These are phyloP conservation scores for Drosophila tripunctata DNA, from an alignment of 2,888 invertebrate species.

Conservation along the genomic window DNA sequence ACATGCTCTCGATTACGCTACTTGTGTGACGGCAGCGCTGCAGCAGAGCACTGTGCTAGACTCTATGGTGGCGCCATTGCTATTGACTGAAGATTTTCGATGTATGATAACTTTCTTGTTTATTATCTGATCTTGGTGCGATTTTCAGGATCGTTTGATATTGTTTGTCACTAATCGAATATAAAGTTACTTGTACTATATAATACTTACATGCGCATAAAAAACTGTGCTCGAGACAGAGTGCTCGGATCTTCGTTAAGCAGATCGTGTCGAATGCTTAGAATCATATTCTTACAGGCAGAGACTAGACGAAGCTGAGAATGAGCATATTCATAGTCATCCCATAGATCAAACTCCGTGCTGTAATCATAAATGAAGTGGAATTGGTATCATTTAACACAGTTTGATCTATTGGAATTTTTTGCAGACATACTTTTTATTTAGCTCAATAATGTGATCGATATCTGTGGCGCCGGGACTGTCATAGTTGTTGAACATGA, in stretches of 20 bases:
- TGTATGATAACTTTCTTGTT: too few species aligned
- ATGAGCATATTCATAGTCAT: conserved; percentile 5
- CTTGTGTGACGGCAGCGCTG: too few species aligned
- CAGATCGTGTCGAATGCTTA: conserved; percentile 61
- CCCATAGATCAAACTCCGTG: conserved; percentile 61
- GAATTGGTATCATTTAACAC: neutral
- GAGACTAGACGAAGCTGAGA: neutral
- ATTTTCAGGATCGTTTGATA: too few species aligned
- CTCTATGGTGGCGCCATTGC: too few species aligned
- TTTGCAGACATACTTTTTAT: conserved; percentile 61
- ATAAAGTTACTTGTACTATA: too few species aligned
- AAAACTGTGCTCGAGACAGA: conserved; percentile 37
- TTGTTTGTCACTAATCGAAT: too few species aligned
- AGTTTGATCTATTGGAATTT: too few species aligned
- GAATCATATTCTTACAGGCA: conserved; percentile 47
- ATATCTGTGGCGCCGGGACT: conserved; percentile 61
- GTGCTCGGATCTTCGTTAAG: conserved; percentile 64
- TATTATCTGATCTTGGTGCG: too few species aligned
- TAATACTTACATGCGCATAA: conserved; percentile 59
- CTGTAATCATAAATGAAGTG: conserved; percentile 32
- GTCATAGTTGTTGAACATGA: conserved; percentile 67
- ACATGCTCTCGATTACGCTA: too few species aligned
- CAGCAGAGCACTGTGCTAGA: too few species aligned
- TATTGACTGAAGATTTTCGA: too few species aligned
- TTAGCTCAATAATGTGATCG: conserved; percentile 19